phyloP scores from a whole-genome alignment of 2,113 vertebrate genomes.

The Sphyrna mokarran region DNA sequence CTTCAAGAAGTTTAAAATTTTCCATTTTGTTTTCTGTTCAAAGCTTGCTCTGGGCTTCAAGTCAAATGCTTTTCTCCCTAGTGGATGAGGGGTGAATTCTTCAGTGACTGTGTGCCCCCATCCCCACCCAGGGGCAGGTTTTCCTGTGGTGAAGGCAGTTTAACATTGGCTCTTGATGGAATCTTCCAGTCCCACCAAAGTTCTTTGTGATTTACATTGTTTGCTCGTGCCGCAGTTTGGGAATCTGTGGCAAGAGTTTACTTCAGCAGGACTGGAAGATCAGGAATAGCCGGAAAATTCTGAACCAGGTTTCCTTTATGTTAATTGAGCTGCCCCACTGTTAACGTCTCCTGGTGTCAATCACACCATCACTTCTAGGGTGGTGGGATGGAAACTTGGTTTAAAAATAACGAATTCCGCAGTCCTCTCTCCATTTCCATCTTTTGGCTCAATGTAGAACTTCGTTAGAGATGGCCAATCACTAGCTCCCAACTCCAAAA shows the following conservation, averaged over 20 bases:
- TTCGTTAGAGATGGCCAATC: neutral
- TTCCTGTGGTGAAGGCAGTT: no score
- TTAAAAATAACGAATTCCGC: neutral
- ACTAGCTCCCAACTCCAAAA: neutral
- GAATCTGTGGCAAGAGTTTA: no score
- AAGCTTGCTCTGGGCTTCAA: neutral
- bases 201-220: no score
- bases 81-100: neutral
- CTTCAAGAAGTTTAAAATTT: neutral
- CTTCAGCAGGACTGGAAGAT: no score
- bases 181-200: no score
- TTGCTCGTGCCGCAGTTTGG: no score
- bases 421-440: neutral
- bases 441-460: neutral
- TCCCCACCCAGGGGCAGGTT: no score
- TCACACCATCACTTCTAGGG: neutral
- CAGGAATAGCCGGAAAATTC: no score
- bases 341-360: neutral
- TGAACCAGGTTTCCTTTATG: neutral
- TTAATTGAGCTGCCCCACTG: neutral
- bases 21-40: neutral
- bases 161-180: no score
- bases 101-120: no score
- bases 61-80: neutral
- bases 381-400: neutral